Percentiles rank a stretch among this genome's conserved stretches.
Evolutionary conservation across 2,113 vertebrate species (phyloP).

Genomic region (Catharus bicknelli): DNA sequence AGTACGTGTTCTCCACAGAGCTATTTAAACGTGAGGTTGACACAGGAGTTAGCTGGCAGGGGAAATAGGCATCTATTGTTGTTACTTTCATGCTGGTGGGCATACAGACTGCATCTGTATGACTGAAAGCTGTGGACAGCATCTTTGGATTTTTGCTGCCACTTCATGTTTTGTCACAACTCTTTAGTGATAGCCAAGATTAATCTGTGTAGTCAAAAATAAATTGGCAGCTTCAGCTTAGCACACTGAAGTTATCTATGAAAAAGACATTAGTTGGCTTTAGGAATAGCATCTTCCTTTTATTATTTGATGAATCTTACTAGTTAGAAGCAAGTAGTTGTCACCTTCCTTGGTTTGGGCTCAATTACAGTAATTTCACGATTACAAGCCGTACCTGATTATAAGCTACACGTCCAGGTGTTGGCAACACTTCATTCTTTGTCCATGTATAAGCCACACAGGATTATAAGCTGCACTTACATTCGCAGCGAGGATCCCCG

Average conservation of each 20-base stretch:
- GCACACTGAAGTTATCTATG: background rate
- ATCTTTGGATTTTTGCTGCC: background rate
- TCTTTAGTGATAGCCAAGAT: too few relatives aligned
- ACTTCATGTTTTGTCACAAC: background rate
- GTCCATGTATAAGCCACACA: too few relatives aligned
- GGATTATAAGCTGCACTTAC: too few relatives aligned
- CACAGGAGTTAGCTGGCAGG: background rate
- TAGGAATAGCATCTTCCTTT: background rate
- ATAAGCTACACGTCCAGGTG: too few relatives aligned
- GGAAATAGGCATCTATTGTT: background rate
- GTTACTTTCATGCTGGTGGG: fast-evolving
- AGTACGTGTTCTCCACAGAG: background rate
- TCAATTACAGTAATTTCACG: background rate
- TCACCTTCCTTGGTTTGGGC: background rate
- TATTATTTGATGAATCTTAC: background rate
- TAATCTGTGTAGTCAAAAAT: background rate
- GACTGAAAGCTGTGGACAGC: background rate
- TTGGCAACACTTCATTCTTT: too few relatives aligned
- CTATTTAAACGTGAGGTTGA: background rate
- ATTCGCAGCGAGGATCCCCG: too few relatives aligned
- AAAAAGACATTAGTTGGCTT: background rate
- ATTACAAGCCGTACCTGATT: too few relatives aligned
- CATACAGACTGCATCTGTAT: background rate
- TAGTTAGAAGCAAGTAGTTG: background rate
- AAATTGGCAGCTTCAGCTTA: background rate